These are phyloP conservation scores for Elephas maximus DNA, from an alignment of 2,113 vertebrate species.

Conservation along the genomic window DNA sequence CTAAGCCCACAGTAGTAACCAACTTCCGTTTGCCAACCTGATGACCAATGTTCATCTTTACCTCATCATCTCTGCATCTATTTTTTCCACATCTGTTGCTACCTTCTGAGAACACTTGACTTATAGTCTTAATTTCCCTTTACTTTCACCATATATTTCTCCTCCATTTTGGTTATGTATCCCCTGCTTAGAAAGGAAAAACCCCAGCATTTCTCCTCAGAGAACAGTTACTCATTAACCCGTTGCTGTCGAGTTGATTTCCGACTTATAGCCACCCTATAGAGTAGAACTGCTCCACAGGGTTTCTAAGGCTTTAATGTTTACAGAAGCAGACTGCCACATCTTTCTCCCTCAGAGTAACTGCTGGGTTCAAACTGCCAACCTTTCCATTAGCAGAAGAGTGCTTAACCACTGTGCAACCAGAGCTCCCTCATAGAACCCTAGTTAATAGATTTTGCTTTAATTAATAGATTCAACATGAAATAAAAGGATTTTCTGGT, in stretches of 20 bases:
- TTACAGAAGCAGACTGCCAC: too few species aligned
- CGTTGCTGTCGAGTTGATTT: too few species aligned
- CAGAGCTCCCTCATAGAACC: neutral
- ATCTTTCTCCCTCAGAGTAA: too few species aligned
- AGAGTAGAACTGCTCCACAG: too few species aligned
- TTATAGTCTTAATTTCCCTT: neutral
- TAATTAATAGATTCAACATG: neutral
- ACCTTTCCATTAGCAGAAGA: too few species aligned
- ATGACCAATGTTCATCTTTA: neutral
- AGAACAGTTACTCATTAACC: neutral
- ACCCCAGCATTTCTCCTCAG: neutral
- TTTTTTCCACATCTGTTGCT: neutral
- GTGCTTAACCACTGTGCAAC: too few species aligned
- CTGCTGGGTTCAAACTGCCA: too few species aligned
- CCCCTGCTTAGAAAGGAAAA: conserved; percentile 1
- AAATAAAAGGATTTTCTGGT: neutral
- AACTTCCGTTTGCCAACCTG: neutral
- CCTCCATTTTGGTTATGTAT: neutral
- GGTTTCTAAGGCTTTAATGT: too few species aligned
- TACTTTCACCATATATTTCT: neutral
- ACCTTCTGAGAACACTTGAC: conserved; percentile 70
- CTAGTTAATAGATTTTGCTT: neutral
- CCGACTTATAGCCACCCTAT: too few species aligned
- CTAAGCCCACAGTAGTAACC: neutral
- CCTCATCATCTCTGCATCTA: neutral